A percentile compares a stretch with the other conserved stretches of the same genome.
Conservation (phyloP, 2,888 invertebrate species). For the Diabrotica balteata region DNA sequence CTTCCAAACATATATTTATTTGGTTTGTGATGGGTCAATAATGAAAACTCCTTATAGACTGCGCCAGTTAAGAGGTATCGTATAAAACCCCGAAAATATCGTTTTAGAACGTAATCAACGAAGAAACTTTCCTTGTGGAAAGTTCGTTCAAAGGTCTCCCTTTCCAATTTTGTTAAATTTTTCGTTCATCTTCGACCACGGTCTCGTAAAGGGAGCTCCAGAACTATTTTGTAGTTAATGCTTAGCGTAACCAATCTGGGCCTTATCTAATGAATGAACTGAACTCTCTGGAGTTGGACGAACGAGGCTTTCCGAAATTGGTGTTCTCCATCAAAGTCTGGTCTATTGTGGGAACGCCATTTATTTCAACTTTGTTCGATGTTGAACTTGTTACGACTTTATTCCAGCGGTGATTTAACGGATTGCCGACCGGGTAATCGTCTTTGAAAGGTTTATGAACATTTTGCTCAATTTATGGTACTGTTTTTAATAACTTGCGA, state of each 20-base stretch:
- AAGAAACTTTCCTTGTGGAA: conserved; percentile 8
- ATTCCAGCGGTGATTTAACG: conserved; percentile 44
- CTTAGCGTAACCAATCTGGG: conserved; percentile 25
- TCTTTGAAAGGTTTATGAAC: conserved; percentile 12
- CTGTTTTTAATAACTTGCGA: too few species aligned
- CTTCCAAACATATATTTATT: too few species aligned
- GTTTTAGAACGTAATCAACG: conserved; percentile 1
- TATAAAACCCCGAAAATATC: too few species aligned
- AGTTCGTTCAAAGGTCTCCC: conserved; percentile 9
- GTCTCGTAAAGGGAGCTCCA: conserved; percentile 22
- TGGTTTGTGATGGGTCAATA: too few species aligned
- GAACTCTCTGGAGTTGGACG: conserved; percentile 24
- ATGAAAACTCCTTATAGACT: too few species aligned
- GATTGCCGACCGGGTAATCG: conserved; percentile 29
- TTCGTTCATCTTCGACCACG: conserved; percentile 14
- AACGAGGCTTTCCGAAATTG: conserved; percentile 40
- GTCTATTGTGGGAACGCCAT: conserved; percentile 45
- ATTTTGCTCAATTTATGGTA: background rate
- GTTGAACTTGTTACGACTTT: conserved; percentile 43
- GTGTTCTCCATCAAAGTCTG: conserved; percentile 50
- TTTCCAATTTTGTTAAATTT: conserved; percentile 19
- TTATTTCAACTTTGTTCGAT: conserved; percentile 47
- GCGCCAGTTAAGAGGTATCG: too few species aligned
- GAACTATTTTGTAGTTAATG: conserved; percentile 28
- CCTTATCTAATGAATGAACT: conserved; percentile 31